phyloP scores from a whole-genome alignment of 2,888 invertebrate species.

The Mechanitis messenoides region DNA sequence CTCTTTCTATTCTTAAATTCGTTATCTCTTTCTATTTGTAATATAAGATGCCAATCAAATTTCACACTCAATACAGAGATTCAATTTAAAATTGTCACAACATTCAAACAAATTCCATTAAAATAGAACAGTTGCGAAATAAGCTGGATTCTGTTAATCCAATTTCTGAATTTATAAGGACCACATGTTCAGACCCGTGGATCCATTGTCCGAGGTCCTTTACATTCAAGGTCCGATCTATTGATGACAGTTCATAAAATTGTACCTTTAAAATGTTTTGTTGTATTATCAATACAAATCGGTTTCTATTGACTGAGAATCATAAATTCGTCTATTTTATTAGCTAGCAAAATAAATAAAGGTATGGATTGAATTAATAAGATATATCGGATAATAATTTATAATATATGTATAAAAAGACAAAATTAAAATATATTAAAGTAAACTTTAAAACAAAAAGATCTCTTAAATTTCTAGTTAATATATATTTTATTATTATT shows the following conservation, averaged over 20 bases:
- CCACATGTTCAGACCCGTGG: constrained; percentile 58
- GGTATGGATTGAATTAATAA: neutral
- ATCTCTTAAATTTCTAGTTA: no score
- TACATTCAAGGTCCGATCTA: constrained; percentile 50
- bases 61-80: neutral
- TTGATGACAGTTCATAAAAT: constrained; percentile 64
- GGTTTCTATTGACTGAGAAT: constrained; percentile 39
- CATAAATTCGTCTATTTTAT: constrained; percentile 36
- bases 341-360: constrained; percentile 1
- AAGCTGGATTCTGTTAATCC: constrained; percentile 64
- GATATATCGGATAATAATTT: no score
- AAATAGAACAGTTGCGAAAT: constrained; percentile 46
- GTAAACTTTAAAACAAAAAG: no score
- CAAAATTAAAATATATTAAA: no score
- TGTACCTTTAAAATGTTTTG: constrained; percentile 43
- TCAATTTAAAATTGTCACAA: constrained; percentile 44
- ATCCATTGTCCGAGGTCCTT: constrained; percentile 56
- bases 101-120: constrained; percentile 54
- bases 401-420: no score
- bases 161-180: constrained; percentile 62
- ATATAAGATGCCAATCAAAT: constrained; percentile 2
- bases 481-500: no score
- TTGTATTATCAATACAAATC: constrained; percentile 40
- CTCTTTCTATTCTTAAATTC: no score
- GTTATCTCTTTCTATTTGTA: neutral